Percentiles rank a stretch among this genome's conserved stretches.
phyloP scores from a whole-genome alignment of 2,888 invertebrate genomes.

The Tricholauxania praeusta region DNA sequence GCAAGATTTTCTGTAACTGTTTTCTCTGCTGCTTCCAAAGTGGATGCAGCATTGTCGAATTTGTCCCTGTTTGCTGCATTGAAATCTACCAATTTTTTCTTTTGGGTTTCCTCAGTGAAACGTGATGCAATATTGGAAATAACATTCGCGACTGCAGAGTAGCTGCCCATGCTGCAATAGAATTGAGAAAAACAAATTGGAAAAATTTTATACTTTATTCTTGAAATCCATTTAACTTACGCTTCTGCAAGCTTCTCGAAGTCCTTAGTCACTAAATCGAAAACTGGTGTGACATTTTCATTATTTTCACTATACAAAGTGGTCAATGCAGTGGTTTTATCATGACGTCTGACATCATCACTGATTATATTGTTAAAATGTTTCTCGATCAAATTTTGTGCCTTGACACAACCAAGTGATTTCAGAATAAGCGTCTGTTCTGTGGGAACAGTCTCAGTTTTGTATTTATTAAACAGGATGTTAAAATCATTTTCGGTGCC shows the following conservation, averaged over 20 bases:
- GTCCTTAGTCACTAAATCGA: constrained; percentile 68
- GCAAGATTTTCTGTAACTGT: constrained; percentile 59
- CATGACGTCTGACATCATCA: constrained; percentile 63
- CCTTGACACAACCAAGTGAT: constrained; percentile 77
- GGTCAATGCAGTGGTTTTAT: constrained; percentile 61
- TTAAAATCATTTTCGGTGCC: constrained; percentile 76
- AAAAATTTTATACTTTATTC: neutral
- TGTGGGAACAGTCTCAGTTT: constrained; percentile 73
- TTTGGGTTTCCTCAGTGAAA: constrained; percentile 59
- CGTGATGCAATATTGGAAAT: constrained; percentile 62
- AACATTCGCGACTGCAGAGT: constrained; percentile 58
- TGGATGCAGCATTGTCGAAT: constrained; percentile 56
- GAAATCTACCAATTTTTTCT: constrained; percentile 54
- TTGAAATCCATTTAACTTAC: constrained; percentile 54
- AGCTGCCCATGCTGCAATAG: constrained; percentile 57
- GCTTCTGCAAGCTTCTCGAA: constrained; percentile 51
- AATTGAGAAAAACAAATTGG: neutral
- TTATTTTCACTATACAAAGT: constrained; percentile 71
- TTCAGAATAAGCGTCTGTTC: constrained; percentile 77
- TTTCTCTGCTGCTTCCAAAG: constrained; percentile 54
- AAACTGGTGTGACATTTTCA: constrained; percentile 70
- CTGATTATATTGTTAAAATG: constrained; percentile 70
- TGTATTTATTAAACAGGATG: constrained; percentile 74
- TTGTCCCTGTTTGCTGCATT: constrained; percentile 51
- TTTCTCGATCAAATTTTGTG: constrained; percentile 70